Evolutionary conservation across 2,888 invertebrate species (phyloP).

Genomic region (Rosalia funebris): DNA sequence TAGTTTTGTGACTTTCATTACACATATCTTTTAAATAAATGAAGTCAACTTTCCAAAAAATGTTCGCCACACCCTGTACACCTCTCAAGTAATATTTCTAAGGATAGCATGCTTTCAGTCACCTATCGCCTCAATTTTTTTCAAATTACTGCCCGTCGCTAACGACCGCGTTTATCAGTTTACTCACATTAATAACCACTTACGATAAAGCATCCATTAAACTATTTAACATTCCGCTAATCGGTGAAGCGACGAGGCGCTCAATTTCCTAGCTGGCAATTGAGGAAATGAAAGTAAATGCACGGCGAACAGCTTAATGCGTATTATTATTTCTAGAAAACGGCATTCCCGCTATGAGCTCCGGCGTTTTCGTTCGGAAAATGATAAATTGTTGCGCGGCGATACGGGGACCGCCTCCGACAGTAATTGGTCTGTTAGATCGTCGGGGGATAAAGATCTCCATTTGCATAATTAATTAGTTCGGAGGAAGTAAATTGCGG

Average conservation of each 20-base stretch:
- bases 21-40: too few species aligned
- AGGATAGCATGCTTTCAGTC: too few species aligned
- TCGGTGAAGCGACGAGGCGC: background rate
- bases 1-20: too few species aligned
- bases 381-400: background rate
- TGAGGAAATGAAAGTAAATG: constrained; percentile 11
- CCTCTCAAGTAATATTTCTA: too few species aligned
- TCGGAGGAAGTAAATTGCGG: background rate
- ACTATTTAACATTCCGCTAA: constrained; percentile 4
- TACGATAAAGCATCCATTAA: constrained; percentile 4
- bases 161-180: background rate
- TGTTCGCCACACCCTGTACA: too few species aligned
- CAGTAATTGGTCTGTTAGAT: background rate
- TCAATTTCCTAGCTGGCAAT: constrained; percentile 1
- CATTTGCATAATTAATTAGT: background rate
- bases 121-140: too few species aligned
- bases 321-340: background rate
- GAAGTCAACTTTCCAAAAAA: too few species aligned
- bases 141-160: background rate
- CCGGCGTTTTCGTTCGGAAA: background rate
- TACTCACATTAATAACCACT: background rate
- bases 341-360: background rate
- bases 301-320: background rate
- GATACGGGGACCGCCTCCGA: background rate
- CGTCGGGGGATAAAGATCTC: background rate